phyloP scores from a whole-genome alignment of 2,113 vertebrate species.

The Ranitomeya variabilis region DNA sequence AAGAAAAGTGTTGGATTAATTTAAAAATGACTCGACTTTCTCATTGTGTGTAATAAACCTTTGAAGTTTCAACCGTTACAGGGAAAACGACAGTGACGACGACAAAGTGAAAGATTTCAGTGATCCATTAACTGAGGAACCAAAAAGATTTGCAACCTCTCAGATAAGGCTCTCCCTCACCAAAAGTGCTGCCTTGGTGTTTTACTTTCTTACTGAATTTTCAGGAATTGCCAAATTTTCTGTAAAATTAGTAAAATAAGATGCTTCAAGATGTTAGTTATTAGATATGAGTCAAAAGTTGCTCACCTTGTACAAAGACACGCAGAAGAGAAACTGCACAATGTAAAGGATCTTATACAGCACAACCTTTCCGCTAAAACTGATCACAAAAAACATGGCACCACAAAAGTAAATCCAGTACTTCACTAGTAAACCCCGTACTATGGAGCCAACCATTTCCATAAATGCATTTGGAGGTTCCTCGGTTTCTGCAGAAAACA shows the following conservation, averaged over 20 bases:
- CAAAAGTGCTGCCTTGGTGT: not conserved
- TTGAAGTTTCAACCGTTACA: not conserved
- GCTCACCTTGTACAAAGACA: constrained; percentile 73
- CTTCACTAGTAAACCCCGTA: constrained; percentile 72
- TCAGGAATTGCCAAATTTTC: too few relatives aligned
- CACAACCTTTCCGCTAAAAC: constrained; percentile 73
- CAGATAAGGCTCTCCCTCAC: not conserved
- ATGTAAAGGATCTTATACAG: constrained; percentile 75
- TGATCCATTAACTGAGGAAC: too few relatives aligned
- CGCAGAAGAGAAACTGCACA: constrained; percentile 73
- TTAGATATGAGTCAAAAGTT: not conserved
- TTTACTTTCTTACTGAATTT: not conserved
- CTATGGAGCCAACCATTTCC: constrained; percentile 67
- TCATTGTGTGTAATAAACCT: too few relatives aligned
- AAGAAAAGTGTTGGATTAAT: not conserved
- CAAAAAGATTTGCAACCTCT: too few relatives aligned
- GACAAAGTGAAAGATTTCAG: too few relatives aligned
- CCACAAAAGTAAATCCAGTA: constrained; percentile 78
- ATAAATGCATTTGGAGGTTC: constrained; percentile 62
- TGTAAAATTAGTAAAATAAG: too few relatives aligned
- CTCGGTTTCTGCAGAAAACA: constrained; percentile 63
- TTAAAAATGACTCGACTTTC: not conserved
- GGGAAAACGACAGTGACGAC: too few relatives aligned
- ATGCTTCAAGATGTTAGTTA: not conserved
- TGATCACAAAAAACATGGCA: constrained; percentile 75